Evolutionary conservation across 2,797 vertebrate genomes (phyloP).

Genomic region (Paguma larvata): DNA sequence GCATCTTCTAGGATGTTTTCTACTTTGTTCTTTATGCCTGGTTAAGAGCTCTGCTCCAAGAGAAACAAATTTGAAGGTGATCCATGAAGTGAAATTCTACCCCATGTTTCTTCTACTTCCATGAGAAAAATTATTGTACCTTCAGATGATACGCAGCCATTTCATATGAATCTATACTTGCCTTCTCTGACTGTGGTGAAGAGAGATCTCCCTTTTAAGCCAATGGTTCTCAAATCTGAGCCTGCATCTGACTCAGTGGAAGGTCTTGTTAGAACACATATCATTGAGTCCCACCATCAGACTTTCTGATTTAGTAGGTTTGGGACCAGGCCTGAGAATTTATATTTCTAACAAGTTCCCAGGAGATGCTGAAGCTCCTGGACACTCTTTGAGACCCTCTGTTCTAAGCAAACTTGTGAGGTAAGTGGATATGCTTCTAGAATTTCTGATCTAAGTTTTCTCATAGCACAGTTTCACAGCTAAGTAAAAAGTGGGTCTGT

Average conservation of each 20-base stretch:
- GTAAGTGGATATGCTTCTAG: neutral
- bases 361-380: neutral
- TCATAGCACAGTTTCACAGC: neutral
- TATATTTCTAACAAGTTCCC: neutral
- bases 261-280: neutral
- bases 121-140: neutral
- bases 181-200: neutral
- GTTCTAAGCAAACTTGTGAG: neutral
- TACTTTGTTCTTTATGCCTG: conserved; percentile 39
- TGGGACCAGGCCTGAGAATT: neutral
- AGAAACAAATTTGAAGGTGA: conserved; percentile 62
- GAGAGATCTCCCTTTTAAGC: neutral
- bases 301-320: neutral
- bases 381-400: neutral
- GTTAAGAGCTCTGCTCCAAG: conserved; percentile 51
- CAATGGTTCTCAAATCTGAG: neutral
- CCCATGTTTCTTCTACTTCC: conserved; percentile 20
- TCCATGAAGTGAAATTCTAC: conserved; percentile 52
- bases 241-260: neutral
- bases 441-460: neutral
- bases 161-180: neutral
- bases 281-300: neutral
- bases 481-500: neutral
- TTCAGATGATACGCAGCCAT: neutral
- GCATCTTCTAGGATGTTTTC: conserved; percentile 52